These are phyloP conservation scores for Gymnobelideus leadbeateri DNA, from an alignment of 2,113 vertebrate genomes.

Conservation along the genomic window DNA sequence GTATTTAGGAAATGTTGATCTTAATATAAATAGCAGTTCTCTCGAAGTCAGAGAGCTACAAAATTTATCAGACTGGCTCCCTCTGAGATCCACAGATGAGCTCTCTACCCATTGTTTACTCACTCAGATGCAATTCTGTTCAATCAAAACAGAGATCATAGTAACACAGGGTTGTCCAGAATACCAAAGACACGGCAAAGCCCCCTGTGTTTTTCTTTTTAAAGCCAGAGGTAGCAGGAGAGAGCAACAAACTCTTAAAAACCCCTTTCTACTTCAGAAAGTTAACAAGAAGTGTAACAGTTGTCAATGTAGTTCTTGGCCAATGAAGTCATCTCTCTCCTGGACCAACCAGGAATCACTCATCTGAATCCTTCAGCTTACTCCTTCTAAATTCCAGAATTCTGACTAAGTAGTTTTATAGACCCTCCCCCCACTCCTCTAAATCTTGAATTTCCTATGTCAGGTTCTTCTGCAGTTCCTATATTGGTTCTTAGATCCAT, in stretches of 20 bases:
- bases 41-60: neutral
- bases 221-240: neutral
- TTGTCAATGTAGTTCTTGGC: neutral
- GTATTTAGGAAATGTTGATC: neutral
- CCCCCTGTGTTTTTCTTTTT: neutral
- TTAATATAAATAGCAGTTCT: neutral
- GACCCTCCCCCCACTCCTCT: neutral
- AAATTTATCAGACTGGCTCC: neutral
- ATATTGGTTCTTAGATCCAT: neutral
- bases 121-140: neutral
- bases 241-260: neutral
- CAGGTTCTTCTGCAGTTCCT: neutral
- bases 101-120: neutral
- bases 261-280: neutral
- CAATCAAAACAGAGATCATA: neutral
- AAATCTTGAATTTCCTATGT: neutral
- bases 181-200: neutral
- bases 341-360: no score
- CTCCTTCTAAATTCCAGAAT: neutral
- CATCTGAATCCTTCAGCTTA: neutral
- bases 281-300: neutral
- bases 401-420: no score
- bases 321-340: no score
- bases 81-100: neutral
- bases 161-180: neutral